Conservation (phyloP, 1,140 invertebrate species). For the Eriocheir sinensis region DNA sequence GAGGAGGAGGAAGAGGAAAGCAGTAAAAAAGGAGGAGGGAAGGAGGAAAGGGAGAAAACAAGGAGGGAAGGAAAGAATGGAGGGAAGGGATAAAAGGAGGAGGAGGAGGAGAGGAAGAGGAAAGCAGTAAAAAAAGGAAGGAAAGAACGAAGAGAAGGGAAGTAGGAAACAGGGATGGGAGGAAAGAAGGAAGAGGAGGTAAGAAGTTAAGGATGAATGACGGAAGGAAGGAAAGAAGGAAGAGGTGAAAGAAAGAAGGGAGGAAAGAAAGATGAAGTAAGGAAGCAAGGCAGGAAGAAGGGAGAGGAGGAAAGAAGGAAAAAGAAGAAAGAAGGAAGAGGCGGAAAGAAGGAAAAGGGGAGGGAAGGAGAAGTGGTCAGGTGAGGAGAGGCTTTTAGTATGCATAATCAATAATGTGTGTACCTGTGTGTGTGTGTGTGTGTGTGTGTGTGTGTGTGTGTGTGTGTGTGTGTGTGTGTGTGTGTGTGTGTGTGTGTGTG, state of each 20-base stretch:
- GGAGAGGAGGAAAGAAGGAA: constrained; percentile 40
- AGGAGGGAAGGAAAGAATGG: neutral
- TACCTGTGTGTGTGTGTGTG: constrained; percentile 4
- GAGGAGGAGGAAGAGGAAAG: constrained; percentile 19
- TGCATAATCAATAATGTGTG: neutral
- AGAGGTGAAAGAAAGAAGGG: constrained; percentile 22
- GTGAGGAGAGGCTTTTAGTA: neutral
- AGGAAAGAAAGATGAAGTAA: neutral
- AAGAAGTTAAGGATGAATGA: constrained; percentile 40
- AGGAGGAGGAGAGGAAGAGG: neutral
- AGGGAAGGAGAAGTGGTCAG: neutral
- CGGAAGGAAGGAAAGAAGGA: neutral
- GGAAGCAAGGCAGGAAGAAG: neutral
- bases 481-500: neutral
- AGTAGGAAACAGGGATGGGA: neutral
- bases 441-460: neutral
- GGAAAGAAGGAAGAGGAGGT: neutral
- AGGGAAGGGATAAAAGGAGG: neutral
- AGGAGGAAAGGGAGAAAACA: constrained; percentile 40
- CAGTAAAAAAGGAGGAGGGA: too few species aligned
- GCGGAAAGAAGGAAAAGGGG: neutral
- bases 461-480: constrained; percentile 33
- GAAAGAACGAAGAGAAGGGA: neutral
- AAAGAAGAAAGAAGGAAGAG: constrained; percentile 14
- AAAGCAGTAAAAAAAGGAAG: constrained; percentile 35